Evolutionary conservation across 2,113 vertebrate species (phyloP).

Genomic region (Cavia porcellus): DNA sequence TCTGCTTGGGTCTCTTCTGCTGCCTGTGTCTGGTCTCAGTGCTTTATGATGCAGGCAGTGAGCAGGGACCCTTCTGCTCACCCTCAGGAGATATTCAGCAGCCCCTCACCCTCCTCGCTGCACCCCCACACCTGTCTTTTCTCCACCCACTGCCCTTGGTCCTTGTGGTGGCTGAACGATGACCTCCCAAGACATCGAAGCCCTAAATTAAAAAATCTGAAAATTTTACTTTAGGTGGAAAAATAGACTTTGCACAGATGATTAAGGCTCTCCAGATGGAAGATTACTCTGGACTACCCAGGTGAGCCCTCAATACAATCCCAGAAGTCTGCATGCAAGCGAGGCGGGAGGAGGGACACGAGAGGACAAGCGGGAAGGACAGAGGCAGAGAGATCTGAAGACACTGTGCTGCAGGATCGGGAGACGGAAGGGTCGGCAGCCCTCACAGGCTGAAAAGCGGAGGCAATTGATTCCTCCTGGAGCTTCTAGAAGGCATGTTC

Average conservation of each 20-base stretch:
- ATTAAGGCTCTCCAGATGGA: not conserved
- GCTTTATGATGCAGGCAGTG: not conserved
- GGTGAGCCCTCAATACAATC: not conserved
- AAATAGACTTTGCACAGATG: not conserved
- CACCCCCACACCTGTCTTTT: not conserved
- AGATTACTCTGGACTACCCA: not conserved
- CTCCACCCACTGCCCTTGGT: not conserved
- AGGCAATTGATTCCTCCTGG: not conserved
- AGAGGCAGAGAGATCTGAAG: not conserved
- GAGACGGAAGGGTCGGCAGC: not conserved
- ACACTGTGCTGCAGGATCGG: not conserved
- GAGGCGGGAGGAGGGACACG: not conserved
- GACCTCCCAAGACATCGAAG: rapidly evolving
- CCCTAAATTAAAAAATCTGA: not conserved
- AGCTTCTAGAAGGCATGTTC: not conserved
- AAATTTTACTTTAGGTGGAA: not conserved
- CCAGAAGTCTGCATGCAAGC: not conserved
- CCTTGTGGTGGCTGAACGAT: not conserved
- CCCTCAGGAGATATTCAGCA: rapidly evolving
- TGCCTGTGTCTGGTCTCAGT: not conserved
- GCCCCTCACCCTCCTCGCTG: too few species aligned
- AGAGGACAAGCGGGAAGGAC: not conserved
- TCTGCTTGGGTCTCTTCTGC: not conserved
- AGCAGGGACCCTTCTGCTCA: not conserved
- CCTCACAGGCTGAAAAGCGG: not conserved